Evolutionary conservation across 2,113 vertebrate species (phyloP).

Genomic region (Oxygymnocypris stewartii): DNA sequence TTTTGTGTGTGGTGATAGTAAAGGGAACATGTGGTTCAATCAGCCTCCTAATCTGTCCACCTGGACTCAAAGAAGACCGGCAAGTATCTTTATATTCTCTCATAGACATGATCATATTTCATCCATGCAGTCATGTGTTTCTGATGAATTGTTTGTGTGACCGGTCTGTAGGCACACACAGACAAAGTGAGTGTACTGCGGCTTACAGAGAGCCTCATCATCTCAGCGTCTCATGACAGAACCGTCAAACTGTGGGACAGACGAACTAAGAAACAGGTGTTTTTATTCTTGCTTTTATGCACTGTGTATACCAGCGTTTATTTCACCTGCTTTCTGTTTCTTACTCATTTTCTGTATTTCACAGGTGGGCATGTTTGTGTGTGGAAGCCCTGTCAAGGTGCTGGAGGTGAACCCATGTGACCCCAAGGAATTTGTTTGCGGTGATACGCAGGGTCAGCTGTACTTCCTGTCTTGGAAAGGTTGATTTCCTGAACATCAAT

Average conservation of each 20-base stretch:
- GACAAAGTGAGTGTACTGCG: constrained; percentile 71
- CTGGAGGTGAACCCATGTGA: constrained; percentile 70
- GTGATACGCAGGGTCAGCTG: constrained; percentile 66
- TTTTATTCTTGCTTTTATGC: neutral
- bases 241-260: constrained; percentile 78
- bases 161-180: constrained; percentile 67
- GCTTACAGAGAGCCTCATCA: constrained; percentile 65
- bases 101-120: neutral
- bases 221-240: constrained; percentile 73
- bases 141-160: neutral
- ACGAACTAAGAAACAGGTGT: constrained; percentile 75
- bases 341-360: neutral
- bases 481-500: constrained; percentile 38
- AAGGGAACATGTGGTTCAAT: constrained; percentile 76
- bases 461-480: constrained; percentile 75
- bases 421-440: constrained; percentile 68
- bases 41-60: constrained; percentile 28
- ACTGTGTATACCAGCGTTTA: neutral
- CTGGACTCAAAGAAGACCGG: constrained; percentile 67
- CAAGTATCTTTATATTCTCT: constrained; percentile 54
- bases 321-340: neutral
- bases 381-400: constrained; percentile 64
- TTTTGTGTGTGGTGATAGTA: constrained; percentile 71
- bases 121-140: neutral
- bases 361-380: constrained; percentile 76